Base-by-base conservation (phyloP, 1,140 invertebrate species). In the Habropoda laboriosa region DNA sequence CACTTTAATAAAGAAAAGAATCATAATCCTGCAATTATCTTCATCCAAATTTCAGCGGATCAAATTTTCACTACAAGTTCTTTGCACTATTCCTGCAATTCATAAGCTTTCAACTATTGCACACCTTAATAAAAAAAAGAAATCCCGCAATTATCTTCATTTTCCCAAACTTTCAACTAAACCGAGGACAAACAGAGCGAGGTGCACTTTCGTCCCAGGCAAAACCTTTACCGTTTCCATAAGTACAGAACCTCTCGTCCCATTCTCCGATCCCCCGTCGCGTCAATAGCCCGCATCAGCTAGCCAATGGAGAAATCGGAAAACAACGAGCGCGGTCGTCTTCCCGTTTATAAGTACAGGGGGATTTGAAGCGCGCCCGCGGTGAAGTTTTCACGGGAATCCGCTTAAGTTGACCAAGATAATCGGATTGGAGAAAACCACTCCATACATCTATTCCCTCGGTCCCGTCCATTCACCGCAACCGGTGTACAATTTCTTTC, bases 351-450 rank as follows among this genome's bases (percentile, higher is more conserved):
- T 81, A 73, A 85, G 55, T 49, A 73, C 73, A 61, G 72, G 30
- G n/a, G 77, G 83, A 84, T 84, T 81, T 64, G 58, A 83, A 58
- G 68, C 72, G 32, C 66, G 30, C 30, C 13, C 70, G 57, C 45
- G 71, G 71, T 58, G 66, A 71, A 84, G 78, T 85, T 80, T 85
- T 24, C 42, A 47, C 63, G 38, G 57, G 73, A 87, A 88, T 87
- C 87, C 83, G 76, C 86, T 86, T 83, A 88, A 87, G 83, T 79
- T 76, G 68, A 61, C 64, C 66, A 42, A 57, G 72, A 72, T 88
- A 88, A 88, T 87, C 87, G 87, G 86, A 83, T 88, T 86, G 78
- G 45, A 71, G 83, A 75, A 76, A 71, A 55, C 58, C 70, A 60
- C 79, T 76, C 72, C 66, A 32, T 73, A 72, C 60, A 47, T 63